Conservation (phyloP, 2,113 vertebrate species). For the Mesocricetus auratus region DNA sequence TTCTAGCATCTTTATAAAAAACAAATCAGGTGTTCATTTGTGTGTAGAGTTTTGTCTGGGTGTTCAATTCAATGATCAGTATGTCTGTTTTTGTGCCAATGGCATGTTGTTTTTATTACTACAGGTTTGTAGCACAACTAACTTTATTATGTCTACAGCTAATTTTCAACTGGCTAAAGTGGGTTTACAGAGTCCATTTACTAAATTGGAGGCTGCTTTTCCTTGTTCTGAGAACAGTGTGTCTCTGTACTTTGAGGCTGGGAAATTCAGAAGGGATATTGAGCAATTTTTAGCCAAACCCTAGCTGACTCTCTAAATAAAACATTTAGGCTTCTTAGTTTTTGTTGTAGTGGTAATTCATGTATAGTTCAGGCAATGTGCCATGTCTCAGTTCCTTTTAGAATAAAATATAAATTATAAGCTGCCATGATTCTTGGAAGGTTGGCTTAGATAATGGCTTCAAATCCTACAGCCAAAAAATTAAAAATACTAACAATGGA, state of each 20-base stretch:
- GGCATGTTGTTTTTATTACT: background rate
- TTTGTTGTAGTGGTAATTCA: constrained; percentile 16
- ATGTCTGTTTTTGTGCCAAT: background rate
- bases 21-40: background rate
- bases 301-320: background rate
- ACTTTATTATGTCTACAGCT: background rate
- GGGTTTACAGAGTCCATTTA: background rate
- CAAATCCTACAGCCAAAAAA: constrained; percentile 37
- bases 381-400: constrained; percentile 1
- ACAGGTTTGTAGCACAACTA: background rate
- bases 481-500: constrained; percentile 32
- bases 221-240: background rate
- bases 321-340: background rate
- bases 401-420: constrained; percentile 44
- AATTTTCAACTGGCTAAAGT: constrained; percentile 7
- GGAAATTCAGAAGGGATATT: background rate
- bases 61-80: background rate
- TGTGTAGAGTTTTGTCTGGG: background rate
- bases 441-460: constrained; percentile 33
- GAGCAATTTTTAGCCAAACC: background rate
- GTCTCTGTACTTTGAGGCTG: background rate
- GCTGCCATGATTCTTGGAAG: background rate
- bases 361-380: background rate
- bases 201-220: background rate
- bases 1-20: background rate